These are phyloP conservation scores for Corvus hawaiiensis DNA, from an alignment of 2,113 vertebrate species.

Conservation along the genomic window DNA sequence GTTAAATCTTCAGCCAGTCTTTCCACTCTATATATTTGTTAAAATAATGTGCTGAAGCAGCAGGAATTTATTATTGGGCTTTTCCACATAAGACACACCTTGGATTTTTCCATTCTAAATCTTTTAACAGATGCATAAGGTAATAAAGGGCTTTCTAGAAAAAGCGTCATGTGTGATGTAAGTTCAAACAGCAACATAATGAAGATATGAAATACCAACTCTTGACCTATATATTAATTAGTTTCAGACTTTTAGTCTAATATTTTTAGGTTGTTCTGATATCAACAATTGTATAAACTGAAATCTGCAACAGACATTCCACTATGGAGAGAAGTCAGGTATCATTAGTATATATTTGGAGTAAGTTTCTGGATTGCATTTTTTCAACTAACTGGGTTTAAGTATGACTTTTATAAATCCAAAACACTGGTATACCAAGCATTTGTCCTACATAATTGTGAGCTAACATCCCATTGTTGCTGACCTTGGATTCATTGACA, in stretches of 20 bases:
- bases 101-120: conserved; percentile 49
- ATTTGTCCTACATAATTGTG: neutral
- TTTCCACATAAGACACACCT: conserved; percentile 39
- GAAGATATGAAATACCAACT: neutral
- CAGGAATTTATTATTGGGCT: conserved; percentile 48
- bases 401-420: neutral
- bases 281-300: neutral
- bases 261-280: neutral
- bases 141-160: neutral
- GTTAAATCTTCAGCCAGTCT: conserved; percentile 49
- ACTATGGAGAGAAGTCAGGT: neutral
- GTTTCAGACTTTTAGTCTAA: neutral
- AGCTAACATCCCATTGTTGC: neutral
- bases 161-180: neutral
- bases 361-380: neutral
- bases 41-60: conserved; percentile 52
- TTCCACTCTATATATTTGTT: conserved; percentile 48
- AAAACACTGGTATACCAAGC: neutral
- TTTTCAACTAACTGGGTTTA: neutral
- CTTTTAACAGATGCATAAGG: conserved; percentile 36
- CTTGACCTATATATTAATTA: neutral
- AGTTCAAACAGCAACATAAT: neutral
- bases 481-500: neutral
- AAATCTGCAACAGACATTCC: neutral
- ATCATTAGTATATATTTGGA: neutral